Conservation (phyloP, 2,797 vertebrate genomes). For the Ptychadena robeensis region DNA sequence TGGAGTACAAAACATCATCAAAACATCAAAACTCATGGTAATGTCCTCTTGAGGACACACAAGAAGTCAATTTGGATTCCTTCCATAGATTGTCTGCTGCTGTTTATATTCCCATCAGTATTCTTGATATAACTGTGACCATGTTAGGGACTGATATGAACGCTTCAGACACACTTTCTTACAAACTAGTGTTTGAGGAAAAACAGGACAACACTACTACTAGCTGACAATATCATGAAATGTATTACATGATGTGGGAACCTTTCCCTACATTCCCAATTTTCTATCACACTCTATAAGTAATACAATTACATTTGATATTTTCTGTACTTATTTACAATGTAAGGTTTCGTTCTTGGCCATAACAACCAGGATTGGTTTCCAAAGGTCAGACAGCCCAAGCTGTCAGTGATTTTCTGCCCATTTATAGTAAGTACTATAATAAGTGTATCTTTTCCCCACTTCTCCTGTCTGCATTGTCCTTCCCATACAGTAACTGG, state of each 20-base stretch:
- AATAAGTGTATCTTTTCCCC: too few relatives aligned
- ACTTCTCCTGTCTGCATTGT: too few relatives aligned
- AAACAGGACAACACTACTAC: background rate
- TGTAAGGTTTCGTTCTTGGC: too few relatives aligned
- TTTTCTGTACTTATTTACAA: too few relatives aligned
- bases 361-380: too few relatives aligned
- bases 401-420: too few relatives aligned
- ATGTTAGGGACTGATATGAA: slow-evolving; percentile 32
- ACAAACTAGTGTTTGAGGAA: slow-evolving; percentile 4
- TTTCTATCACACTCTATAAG: too few relatives aligned
- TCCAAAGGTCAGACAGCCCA: too few relatives aligned
- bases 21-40: background rate
- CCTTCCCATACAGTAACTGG: too few relatives aligned
- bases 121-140: slow-evolving; percentile 28
- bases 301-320: too few relatives aligned
- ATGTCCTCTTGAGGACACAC: slow-evolving; percentile 29
- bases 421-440: too few relatives aligned
- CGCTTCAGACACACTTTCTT: background rate
- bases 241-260: background rate
- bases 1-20: slow-evolving; percentile 5
- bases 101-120: slow-evolving; percentile 48
- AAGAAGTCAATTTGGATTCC: slow-evolving; percentile 21
- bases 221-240: background rate
- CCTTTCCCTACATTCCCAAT: too few relatives aligned
- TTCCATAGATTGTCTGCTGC: background rate